phyloP scores from a whole-genome alignment of 1,140 invertebrate genomes.

The Mamestra configurata region DNA sequence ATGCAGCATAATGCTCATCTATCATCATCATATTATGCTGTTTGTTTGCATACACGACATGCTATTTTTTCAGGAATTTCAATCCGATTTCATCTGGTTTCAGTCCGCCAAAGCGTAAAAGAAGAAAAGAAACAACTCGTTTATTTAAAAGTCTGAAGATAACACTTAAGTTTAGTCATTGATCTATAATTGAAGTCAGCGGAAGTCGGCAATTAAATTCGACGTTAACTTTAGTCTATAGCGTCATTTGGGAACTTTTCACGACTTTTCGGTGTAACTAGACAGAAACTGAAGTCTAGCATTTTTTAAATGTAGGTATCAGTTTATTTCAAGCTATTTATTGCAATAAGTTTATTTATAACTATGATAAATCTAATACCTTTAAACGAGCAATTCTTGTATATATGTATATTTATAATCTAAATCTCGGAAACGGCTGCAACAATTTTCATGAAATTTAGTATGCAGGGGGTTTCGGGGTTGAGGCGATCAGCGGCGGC shows the following conservation, averaged over 20 bases:
- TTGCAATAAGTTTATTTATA: too few relatives aligned
- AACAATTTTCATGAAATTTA: too few relatives aligned
- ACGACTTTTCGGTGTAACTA: conserved; percentile 1
- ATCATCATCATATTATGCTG: background rate
- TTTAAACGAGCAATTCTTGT: too few relatives aligned
- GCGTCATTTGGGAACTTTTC: conserved; percentile 2
- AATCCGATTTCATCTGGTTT: background rate
- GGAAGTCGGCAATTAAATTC: conserved; percentile 32
- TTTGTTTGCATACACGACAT: background rate
- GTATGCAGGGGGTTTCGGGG: too few relatives aligned
- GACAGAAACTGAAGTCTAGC: background rate
- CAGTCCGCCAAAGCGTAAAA: background rate
- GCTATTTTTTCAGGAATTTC: background rate
- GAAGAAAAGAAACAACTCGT: conserved; percentile 13
- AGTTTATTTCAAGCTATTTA: too few relatives aligned
- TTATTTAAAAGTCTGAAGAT: conserved; percentile 7
- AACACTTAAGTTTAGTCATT: conserved; percentile 31
- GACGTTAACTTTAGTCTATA: background rate
- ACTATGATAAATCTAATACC: too few relatives aligned
- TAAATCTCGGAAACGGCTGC: too few relatives aligned
- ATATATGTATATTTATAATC: too few relatives aligned
- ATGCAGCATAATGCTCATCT: background rate
- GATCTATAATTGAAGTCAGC: conserved; percentile 18
- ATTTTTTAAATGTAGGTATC: background rate
- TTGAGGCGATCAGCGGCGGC: too few relatives aligned